Evolutionary conservation across 1,140 invertebrate species (phyloP).

Genomic region (Octopus sinensis): DNA sequence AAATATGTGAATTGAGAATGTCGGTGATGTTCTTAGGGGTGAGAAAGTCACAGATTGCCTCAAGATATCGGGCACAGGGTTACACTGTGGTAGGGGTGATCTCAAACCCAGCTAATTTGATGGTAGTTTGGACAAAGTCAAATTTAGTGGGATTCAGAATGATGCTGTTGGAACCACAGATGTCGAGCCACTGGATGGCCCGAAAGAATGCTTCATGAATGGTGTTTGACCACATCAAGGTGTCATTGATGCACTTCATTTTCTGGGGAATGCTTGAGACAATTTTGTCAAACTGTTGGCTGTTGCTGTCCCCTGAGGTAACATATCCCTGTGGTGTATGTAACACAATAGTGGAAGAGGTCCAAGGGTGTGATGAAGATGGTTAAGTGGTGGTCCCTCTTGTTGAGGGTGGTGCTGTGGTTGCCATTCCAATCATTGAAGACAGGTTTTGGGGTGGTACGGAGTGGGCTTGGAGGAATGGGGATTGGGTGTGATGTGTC

Average conservation of each 20-base stretch:
- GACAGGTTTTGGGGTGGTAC: conserved; percentile 29
- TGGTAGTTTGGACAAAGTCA: conserved; percentile 27
- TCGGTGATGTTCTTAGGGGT: conserved; percentile 28
- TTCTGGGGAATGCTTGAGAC: conserved; percentile 31
- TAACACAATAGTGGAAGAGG: conserved; percentile 28
- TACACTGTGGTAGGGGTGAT: conserved; percentile 26
- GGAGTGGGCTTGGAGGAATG: conserved; percentile 27
- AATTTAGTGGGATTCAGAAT: conserved; percentile 45
- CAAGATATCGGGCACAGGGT: conserved; percentile 19
- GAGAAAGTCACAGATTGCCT: conserved; percentile 28
- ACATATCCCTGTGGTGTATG: conserved; percentile 33
- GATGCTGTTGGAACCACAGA: conserved; percentile 34
- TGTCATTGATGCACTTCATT: conserved; percentile 38
- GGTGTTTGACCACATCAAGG: conserved; percentile 23
- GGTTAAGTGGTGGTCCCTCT: conserved; percentile 24
- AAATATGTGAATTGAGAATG: neutral
- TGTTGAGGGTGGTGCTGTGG: conserved; percentile 23
- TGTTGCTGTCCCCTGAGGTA: conserved; percentile 31
- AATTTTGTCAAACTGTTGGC: conserved; percentile 29
- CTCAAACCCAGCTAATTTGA: conserved; percentile 40
- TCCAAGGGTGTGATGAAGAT: too few relatives aligned
- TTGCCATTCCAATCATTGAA: conserved; percentile 32
- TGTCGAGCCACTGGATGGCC: conserved; percentile 27
- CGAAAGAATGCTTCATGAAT: conserved; percentile 25
- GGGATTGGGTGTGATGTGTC: conserved; percentile 30